phyloP scores from a whole-genome alignment of 2,888 invertebrate species.

The Amblyjoppa fuscipennis region DNA sequence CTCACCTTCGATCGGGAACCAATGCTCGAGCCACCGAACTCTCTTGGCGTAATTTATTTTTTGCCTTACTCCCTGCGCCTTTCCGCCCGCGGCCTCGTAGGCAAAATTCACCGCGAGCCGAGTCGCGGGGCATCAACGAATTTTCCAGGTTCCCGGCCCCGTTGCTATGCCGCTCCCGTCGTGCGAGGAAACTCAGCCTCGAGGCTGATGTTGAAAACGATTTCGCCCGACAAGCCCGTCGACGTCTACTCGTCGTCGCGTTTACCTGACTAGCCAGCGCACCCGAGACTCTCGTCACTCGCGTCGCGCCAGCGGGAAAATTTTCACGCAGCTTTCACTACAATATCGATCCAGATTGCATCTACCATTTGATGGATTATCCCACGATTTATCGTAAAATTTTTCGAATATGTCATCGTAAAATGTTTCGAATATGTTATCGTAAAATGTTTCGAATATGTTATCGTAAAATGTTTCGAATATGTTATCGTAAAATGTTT shows the following conservation, averaged over 20 bases:
- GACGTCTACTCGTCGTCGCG: constrained; percentile 33
- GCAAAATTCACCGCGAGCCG: constrained; percentile 31
- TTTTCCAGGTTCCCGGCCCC: constrained; percentile 35
- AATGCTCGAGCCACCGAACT: constrained; percentile 38
- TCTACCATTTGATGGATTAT: no score
- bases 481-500: no score
- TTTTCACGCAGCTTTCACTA: not conserved
- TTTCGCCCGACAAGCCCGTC: constrained; percentile 45
- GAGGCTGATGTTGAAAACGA: constrained; percentile 46
- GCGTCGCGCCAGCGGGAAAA: not conserved
- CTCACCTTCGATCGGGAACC: constrained; percentile 50
- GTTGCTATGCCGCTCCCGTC: constrained; percentile 7
- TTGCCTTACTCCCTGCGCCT: constrained; percentile 3
- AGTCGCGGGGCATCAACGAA: constrained; percentile 49
- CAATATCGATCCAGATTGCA: no score
- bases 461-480: no score
- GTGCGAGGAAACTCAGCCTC: constrained; percentile 37
- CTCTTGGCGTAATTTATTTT: constrained; percentile 36
- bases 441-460: no score
- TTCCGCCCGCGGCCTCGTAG: constrained; percentile 6
- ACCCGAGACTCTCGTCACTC: not conserved
- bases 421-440: no score
- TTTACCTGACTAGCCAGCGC: not conserved
- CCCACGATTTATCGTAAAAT: no score
- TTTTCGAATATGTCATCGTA: no score